Evolutionary conservation across 2,797 vertebrate species (phyloP), one percentile per base, ranked within the genome.

Genomic region (Gorsachius magnificus): DNA sequence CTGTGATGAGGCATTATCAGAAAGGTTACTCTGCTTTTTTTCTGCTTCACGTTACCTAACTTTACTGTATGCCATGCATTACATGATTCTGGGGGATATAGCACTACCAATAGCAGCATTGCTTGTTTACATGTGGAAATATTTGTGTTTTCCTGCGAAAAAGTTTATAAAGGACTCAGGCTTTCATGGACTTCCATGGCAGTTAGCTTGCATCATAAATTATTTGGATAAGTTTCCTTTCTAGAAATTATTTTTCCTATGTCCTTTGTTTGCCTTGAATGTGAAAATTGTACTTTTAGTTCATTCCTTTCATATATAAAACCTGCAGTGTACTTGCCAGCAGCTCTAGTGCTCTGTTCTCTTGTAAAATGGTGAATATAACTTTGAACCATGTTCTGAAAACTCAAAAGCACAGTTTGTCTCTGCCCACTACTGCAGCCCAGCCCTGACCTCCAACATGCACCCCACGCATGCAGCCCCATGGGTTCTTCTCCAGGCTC

Each of bases 381-480:
- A 12, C n/a, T 65, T 41, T 13, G 16, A 63, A 35, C 8, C 4
- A 0, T 16, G 7, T 48, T 58, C 31, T 15, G 13, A 70, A 46
- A 58, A 24, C 10, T 33, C 36, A 48, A 12, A 80, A 56, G 20
- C 16, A 12, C 0, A 0, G 16, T 10, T 21, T 48, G 26, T 3
- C 28, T 5, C 4, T 50, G 54, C 5, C 14, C 5, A 2, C 16
- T 6, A 24, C 57, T 43, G 43, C 11, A 48, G 69, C 7, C 29
- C 29, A 9, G 26, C 2, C 0, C 4, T 0, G 0, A 43, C 41
- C 41, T 43, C 41, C 53, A 46, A 41, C 29, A 58, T n/a, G 35
- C 1, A 5, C 4, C 7, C 15, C 48, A 4, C 18, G 16, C 1
- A 2, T 24, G 8, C 0, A 1, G 54, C 33, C 33, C 18, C 2